Conservation (phyloP, 2,888 invertebrate species). For the Tetheella fluctuosa region DNA sequence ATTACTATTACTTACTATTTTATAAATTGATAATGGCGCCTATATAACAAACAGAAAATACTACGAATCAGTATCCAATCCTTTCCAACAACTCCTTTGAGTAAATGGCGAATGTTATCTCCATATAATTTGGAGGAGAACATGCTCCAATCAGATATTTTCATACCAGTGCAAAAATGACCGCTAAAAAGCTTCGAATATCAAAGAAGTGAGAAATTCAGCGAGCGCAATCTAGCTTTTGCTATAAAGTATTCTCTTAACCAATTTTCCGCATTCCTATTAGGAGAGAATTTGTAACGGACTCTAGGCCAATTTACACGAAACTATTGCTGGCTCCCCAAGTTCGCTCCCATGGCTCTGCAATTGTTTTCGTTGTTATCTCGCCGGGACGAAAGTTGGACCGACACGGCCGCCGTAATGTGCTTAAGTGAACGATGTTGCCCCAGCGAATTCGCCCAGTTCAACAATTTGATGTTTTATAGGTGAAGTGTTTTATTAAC, state of each 20-base stretch:
- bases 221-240: slow-evolving; percentile 13
- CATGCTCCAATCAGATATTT: too few relatives aligned
- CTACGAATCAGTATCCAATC: too few relatives aligned
- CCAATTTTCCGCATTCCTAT: slow-evolving; percentile 42
- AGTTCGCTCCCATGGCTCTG: slow-evolving; percentile 67
- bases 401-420: slow-evolving; percentile 67
- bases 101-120: too few relatives aligned
- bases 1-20: neutral
- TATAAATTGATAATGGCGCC: neutral
- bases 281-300: slow-evolving; percentile 55
- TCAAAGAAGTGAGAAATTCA: slow-evolving; percentile 6
- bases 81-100: too few relatives aligned
- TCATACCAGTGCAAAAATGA: neutral
- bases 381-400: slow-evolving; percentile 66
- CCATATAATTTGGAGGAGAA: too few relatives aligned
- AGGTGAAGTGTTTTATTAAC: slow-evolving; percentile 42
- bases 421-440: slow-evolving; percentile 81
- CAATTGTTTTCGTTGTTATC: slow-evolving; percentile 76
- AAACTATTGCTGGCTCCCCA: slow-evolving; percentile 56
- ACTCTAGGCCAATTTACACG: slow-evolving; percentile 60
- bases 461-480: slow-evolving; percentile 63
- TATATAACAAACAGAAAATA: too few relatives aligned
- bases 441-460: slow-evolving; percentile 73
- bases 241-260: slow-evolving; percentile 20
- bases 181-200: neutral